phyloP scores from a whole-genome alignment of 2,797 vertebrate species.

The Mormyrops boulengeri region DNA sequence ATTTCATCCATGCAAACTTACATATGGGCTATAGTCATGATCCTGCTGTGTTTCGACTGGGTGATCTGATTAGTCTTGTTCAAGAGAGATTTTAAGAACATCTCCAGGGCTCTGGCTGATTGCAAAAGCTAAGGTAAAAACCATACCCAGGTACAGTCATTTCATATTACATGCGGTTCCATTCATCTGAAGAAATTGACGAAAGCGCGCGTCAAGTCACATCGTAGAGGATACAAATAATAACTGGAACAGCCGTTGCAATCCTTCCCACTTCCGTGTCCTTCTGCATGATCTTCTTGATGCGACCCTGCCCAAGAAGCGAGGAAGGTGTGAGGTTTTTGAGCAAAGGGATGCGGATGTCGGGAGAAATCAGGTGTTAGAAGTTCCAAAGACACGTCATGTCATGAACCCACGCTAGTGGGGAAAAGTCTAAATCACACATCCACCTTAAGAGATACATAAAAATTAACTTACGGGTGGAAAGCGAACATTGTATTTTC shows the following conservation, averaged over 20 bases:
- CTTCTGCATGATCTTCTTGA: slow-evolving; percentile 72
- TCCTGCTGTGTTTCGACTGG: slow-evolving; percentile 54
- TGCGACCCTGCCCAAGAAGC: slow-evolving; percentile 49
- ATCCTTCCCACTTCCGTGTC: slow-evolving; percentile 63
- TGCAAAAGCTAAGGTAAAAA: slow-evolving; percentile 25
- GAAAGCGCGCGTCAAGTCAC: background rate
- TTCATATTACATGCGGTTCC: background rate
- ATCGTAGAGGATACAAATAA: slow-evolving; percentile 62
- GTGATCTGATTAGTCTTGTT: slow-evolving; percentile 56
- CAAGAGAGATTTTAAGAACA: slow-evolving; percentile 62
- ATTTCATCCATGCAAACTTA: slow-evolving; percentile 39
- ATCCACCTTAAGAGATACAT: background rate
- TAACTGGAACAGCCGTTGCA: slow-evolving; percentile 60
- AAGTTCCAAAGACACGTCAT: background rate
- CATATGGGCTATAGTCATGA: slow-evolving; percentile 61
- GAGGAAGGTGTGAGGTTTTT: background rate
- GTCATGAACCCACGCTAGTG: background rate
- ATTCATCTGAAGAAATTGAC: background rate
- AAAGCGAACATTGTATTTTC: slow-evolving; percentile 59
- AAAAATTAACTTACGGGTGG: slow-evolving; percentile 56
- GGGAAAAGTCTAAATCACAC: background rate
- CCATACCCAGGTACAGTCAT: background rate
- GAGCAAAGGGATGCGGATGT: background rate
- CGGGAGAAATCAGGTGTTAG: background rate
- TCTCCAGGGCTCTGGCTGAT: slow-evolving; percentile 61